Percentiles rank a stretch among this genome's conserved stretches.
Evolutionary conservation across 2,888 invertebrate genomes (phyloP).

Genomic region (Eulithis testata): DNA sequence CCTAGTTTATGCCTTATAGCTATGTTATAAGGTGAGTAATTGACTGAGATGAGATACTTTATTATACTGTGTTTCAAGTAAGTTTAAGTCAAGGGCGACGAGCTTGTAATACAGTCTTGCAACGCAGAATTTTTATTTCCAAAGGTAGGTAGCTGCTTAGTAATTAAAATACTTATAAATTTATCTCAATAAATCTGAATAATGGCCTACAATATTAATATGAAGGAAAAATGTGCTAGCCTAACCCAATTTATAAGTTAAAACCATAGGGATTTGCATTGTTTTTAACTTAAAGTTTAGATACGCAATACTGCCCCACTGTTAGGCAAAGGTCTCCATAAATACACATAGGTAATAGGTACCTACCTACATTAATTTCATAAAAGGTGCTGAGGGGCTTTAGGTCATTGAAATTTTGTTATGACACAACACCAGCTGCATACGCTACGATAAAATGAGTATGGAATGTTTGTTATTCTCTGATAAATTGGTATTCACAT

Average conservation of each 20-base stretch:
- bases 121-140: conserved; percentile 47
- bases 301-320: too few relatives aligned
- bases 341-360: too few relatives aligned
- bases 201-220: too few relatives aligned
- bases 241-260: too few relatives aligned
- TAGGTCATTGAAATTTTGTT: too few relatives aligned
- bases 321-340: too few relatives aligned
- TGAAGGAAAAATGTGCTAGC: too few relatives aligned
- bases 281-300: too few relatives aligned
- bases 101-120: conserved; percentile 54
- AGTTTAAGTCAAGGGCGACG: conserved; percentile 72
- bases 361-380: too few relatives aligned
- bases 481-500: conserved; percentile 21
- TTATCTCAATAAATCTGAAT: not conserved
- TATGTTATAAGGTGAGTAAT: not conserved
- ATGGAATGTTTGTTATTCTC: conserved; percentile 2
- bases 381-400: too few relatives aligned
- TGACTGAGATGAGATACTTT: not conserved
- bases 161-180: not conserved
- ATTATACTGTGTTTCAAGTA: not conserved
- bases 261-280: too few relatives aligned
- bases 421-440: too few relatives aligned
- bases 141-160: conserved; percentile 5
- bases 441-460: not conserved
- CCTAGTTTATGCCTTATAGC: not conserved